Conservation (phyloP, 2,113 vertebrate species). For the Leptosomus discolor region DNA sequence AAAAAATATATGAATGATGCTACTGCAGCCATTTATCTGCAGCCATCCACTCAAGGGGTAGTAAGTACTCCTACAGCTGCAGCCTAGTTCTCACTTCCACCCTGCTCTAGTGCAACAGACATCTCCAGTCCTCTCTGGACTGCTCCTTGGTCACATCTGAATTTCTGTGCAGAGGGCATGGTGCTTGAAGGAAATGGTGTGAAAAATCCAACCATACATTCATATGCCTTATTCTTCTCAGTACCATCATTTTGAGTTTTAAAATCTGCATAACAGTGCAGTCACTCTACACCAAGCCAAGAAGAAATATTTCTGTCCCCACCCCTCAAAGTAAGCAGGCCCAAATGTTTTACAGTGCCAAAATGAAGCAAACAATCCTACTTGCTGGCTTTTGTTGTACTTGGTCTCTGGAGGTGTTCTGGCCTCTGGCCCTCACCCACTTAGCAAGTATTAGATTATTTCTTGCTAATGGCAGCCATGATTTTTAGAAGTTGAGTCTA, state of each 20-base stretch:
- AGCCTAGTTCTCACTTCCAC: not conserved
- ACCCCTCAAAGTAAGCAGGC: not conserved
- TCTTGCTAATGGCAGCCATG: not conserved
- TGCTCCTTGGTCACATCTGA: not conserved
- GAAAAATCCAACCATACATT: not conserved
- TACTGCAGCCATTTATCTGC: not conserved
- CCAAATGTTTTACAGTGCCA: not conserved
- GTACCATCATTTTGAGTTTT: not conserved
- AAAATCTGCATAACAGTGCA: not conserved
- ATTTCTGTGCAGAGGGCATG: not conserved
- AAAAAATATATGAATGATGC: not conserved
- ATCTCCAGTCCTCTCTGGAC: not conserved
- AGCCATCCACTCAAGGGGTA: not conserved
- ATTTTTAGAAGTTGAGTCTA: not conserved
- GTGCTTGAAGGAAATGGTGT: not conserved
- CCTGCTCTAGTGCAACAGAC: not conserved
- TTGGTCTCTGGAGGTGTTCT: not conserved
- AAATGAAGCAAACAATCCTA: not conserved
- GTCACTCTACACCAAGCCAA: not conserved
- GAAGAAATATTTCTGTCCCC: not conserved
- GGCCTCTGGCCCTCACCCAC: not conserved
- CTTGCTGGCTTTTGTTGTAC: not conserved
- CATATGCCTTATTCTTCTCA: not conserved
- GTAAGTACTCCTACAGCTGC: not conserved
- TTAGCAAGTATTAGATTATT: not conserved